phyloP scores from a whole-genome alignment of 2,888 invertebrate species.

The Seira musarum region DNA sequence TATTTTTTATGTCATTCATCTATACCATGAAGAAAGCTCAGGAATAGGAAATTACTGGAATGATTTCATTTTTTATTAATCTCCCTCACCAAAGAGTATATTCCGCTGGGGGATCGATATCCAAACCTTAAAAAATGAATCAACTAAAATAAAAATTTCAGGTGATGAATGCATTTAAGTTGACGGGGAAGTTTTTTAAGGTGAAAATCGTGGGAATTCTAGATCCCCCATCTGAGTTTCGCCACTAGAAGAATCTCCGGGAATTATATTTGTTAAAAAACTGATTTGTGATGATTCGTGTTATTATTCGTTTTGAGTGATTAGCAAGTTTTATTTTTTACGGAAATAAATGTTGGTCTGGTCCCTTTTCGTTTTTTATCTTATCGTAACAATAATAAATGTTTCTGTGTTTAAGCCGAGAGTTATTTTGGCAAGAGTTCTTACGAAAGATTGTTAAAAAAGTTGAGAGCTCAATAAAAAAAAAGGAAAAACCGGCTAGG shows the following conservation, averaged over 20 bases:
- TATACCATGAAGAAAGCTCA: neutral
- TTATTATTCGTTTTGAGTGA: slow-evolving; percentile 37
- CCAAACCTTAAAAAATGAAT: slow-evolving; percentile 12
- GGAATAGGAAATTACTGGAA: neutral
- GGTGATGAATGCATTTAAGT: slow-evolving; percentile 19
- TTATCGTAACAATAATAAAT: neutral
- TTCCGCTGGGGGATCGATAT: neutral
- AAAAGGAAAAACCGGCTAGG: slow-evolving; percentile 38
- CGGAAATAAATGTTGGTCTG: neutral
- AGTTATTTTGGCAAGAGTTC: neutral
- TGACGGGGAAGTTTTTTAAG: slow-evolving; percentile 41
- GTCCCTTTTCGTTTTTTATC: slow-evolving; percentile 29
- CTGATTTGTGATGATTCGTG: slow-evolving; percentile 47
- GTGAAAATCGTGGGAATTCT: slow-evolving; percentile 65
- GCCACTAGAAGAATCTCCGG: slow-evolving; percentile 40
- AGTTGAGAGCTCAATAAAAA: slow-evolving; percentile 31
- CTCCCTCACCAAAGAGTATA: neutral
- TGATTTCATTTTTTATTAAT: neutral
- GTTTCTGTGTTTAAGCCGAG: neutral
- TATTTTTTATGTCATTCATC: neutral
- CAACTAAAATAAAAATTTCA: slow-evolving; percentile 3
- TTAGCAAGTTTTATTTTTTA: slow-evolving; percentile 42
- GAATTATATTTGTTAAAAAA: slow-evolving; percentile 46
- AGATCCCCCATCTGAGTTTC: slow-evolving; percentile 59
- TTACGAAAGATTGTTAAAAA: slow-evolving; percentile 42